Base-by-base conservation (phyloP, 1,140 invertebrate genomes). In the Neodiprion pinetum region DNA sequence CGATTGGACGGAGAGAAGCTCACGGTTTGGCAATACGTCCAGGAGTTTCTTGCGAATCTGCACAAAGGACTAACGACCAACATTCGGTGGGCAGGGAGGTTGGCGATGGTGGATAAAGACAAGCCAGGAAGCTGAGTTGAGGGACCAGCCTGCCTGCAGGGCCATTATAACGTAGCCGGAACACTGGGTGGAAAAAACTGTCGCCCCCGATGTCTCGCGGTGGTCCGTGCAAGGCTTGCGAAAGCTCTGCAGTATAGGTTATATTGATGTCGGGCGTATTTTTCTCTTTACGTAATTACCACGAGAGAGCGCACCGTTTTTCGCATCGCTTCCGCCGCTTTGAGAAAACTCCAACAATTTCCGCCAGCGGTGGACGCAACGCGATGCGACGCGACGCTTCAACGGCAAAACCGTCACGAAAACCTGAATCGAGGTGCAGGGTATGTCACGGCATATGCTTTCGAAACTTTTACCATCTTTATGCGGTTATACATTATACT, bases 201-300 rank as follows among this genome's bases (percentile, higher is more conserved):
- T 69, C 68, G 68, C 68, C 68, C 12, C 11, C 5, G 68, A 12
- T 69, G 47, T 69, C 68, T 8, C 40, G 76, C 71, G 11, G 17
- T 21, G 17, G 28, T 21, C 17, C 67, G 21, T 21, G 40, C 67
- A 69, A 69, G 12, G 21, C 40, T 47, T 23, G 40, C 21, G 67
- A 69, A 47, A 75, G 74, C 77, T 79, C 80, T 76, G 28, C 28
- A 40, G 28, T 40, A 79, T 78, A 77, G 77, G 74, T 79, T 82
- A 80, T 81, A 82, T 82, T 82, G 81, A 82, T 82, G 80, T 81
- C 80, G 77, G 79, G 67, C 50, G 77, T 74, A 80, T 82, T 80
- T 82, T 82, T 82, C 81, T 80, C 75, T 67, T 76, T 75, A 75
- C 78, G 81, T 82, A 82, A 82, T 82, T 79, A 82, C 80, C 11